These are phyloP conservation scores for Lophochroa leadbeateri DNA, from an alignment of 2,113 vertebrate genomes.

Conservation along the genomic window DNA sequence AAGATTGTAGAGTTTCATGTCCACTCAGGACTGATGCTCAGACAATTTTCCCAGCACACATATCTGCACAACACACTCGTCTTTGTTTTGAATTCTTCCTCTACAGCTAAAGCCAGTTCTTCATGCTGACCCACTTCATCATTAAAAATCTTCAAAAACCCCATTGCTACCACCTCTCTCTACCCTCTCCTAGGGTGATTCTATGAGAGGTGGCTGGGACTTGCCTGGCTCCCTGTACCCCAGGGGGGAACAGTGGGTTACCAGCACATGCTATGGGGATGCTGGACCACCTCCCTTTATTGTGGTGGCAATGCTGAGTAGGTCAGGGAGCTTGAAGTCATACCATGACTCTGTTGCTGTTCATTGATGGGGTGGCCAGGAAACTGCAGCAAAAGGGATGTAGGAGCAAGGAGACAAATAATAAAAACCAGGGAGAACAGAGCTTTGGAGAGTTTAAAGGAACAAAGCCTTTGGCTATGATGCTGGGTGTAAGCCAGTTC, in stretches of 20 bases:
- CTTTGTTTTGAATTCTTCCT: not conserved
- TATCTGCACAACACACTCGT: not conserved
- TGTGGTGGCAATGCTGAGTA: rapidly evolving
- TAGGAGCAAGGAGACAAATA: not conserved
- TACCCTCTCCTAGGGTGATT: not conserved
- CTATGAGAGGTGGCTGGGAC: not conserved
- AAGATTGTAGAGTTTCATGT: not conserved
- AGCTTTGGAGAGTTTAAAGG: not conserved
- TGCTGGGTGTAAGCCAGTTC: not conserved
- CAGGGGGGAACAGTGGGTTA: not conserved
- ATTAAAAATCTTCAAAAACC: not conserved
- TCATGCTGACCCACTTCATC: not conserved
- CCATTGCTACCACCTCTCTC: not conserved
- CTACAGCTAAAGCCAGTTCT: not conserved
- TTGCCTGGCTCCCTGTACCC: rapidly evolving
- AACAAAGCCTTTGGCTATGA: not conserved
- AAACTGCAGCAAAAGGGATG: not conserved
- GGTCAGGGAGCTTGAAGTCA: not conserved
- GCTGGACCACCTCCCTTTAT: not conserved
- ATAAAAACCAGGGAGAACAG: not conserved
- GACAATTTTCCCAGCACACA: rapidly evolving
- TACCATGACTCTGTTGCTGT: not conserved
- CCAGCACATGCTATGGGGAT: rapidly evolving
- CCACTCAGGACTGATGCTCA: not conserved
- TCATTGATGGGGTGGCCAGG: not conserved